Conservation (phyloP, 2,888 invertebrate genomes). For the Apantesis nais region DNA sequence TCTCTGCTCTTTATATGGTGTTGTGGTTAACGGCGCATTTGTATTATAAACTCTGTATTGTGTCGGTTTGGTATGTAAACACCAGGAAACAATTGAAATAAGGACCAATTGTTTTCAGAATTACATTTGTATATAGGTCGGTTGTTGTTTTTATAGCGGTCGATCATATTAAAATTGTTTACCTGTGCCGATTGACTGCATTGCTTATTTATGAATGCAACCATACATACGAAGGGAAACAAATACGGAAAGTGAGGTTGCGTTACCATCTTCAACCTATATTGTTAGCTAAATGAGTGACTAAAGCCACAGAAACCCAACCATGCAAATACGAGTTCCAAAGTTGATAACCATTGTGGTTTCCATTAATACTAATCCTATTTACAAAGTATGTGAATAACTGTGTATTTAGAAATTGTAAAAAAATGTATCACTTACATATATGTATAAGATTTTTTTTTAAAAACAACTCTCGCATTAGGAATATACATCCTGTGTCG, state of each 20-base stretch:
- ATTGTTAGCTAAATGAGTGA: neutral
- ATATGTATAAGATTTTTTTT: neutral
- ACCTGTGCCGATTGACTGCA: constrained; percentile 1
- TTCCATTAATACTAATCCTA: neutral
- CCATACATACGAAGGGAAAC: neutral
- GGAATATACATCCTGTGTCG: no score
- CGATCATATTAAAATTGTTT: constrained; percentile 9
- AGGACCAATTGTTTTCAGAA: constrained; percentile 32
- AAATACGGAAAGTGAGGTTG: neutral
- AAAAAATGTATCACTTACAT: neutral
- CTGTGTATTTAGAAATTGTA: neutral
- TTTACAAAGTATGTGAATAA: neutral
- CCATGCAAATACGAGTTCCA: neutral
- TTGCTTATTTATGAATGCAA: constrained; percentile 4
- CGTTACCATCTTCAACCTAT: neutral
- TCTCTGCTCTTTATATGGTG: constrained; percentile 22
- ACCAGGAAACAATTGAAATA: constrained; percentile 47
- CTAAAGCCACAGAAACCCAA: neutral
- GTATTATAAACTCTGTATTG: constrained; percentile 50
- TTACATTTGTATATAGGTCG: constrained; percentile 19
- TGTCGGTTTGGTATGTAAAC: constrained; percentile 50
- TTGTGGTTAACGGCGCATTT: constrained; percentile 43
- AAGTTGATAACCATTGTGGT: neutral
- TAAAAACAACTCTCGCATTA: no score
- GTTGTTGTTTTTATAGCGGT: constrained; percentile 22